phyloP scores from a whole-genome alignment of 2,113 vertebrate genomes.

The Tragulus kanchil region DNA sequence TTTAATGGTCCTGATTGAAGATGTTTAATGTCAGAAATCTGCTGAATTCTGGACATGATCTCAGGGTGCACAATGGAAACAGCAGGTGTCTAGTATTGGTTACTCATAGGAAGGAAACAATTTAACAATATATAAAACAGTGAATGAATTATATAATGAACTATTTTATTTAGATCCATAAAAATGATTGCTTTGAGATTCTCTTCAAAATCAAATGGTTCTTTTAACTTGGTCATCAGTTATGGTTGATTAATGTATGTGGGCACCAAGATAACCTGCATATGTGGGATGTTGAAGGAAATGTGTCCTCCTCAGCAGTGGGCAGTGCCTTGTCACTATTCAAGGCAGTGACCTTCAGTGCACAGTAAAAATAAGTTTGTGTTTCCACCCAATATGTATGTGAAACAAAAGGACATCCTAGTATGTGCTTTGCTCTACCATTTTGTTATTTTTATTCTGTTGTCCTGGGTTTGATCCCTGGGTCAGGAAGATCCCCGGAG shows the following conservation, averaged over 20 bases:
- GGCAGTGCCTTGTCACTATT: background rate
- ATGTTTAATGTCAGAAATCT: conserved; percentile 52
- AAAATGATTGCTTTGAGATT: conserved; percentile 28
- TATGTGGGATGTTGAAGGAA: background rate
- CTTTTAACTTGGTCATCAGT: conserved; percentile 36
- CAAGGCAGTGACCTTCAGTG: background rate
- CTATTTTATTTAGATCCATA: conserved; percentile 17
- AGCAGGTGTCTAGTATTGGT: background rate
- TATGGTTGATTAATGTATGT: background rate
- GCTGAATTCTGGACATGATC: background rate
- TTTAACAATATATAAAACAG: background rate
- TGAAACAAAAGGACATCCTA: background rate
- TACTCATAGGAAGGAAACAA: background rate
- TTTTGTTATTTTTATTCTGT: conserved; percentile 1
- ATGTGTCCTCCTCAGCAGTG: background rate
- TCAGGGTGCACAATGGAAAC: background rate
- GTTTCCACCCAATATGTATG: background rate
- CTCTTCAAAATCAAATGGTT: background rate
- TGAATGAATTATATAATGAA: background rate
- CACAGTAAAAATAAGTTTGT: background rate
- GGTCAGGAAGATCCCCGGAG: no score
- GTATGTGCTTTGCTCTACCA: background rate
- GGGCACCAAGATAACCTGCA: background rate
- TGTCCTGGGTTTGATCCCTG: no score
- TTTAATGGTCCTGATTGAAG: conserved; percentile 44